These are phyloP conservation scores for Caenorhabditis sp. DNA, from an alignment of 2,888 invertebrate species.

Conservation along the genomic window DNA sequence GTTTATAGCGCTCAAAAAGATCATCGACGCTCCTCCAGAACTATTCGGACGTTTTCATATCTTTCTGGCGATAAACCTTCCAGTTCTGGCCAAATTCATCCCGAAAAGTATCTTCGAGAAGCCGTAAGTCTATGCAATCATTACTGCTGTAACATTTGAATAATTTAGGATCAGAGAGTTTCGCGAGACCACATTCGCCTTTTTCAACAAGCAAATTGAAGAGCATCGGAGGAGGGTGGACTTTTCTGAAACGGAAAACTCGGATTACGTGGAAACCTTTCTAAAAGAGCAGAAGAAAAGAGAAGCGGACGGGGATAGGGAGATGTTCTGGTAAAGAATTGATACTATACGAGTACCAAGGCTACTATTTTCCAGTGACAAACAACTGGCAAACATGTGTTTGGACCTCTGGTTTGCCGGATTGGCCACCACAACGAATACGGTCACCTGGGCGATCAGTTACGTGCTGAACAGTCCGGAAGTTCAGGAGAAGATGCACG, in stretches of 20 bases:
- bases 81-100: constrained; percentile 5
- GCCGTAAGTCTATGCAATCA: constrained; percentile 11
- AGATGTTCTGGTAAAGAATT: constrained; percentile 12
- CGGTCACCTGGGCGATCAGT: constrained; percentile 57
- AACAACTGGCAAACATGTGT: constrained; percentile 51
- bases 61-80: constrained; percentile 6
- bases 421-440: constrained; percentile 61
- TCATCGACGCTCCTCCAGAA: constrained; percentile 17
- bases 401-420: constrained; percentile 66
- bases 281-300: constrained; percentile 57
- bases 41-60: background rate
- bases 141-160: background rate
- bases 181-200: constrained; percentile 40
- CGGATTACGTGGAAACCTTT: constrained; percentile 59
- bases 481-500: constrained; percentile 59
- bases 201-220: constrained; percentile 55
- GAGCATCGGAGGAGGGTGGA: constrained; percentile 51
- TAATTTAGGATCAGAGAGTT: constrained; percentile 40
- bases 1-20: constrained; percentile 24
- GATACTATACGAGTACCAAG: background rate
- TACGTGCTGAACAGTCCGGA: constrained; percentile 55
- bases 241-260: constrained; percentile 22
- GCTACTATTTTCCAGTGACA: constrained; percentile 32
- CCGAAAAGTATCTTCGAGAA: constrained; percentile 13
- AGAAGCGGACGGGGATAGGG: constrained; percentile 39